phyloP scores from a whole-genome alignment of 2,113 vertebrate genomes.

The Eleginops maclovinus region DNA sequence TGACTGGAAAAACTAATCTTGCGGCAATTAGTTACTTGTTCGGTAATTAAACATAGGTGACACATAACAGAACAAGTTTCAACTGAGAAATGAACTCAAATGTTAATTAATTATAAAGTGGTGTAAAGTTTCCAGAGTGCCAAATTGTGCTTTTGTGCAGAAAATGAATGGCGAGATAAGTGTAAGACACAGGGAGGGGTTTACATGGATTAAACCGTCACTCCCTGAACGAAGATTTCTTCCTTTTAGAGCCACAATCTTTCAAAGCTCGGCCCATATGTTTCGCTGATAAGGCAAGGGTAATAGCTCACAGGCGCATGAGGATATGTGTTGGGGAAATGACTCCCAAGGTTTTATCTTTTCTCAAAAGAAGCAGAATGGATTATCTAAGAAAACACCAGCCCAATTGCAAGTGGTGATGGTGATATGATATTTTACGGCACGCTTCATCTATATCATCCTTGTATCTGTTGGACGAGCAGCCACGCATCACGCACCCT shows the following conservation, averaged over 20 bases:
- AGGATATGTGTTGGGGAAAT: conserved; percentile 51
- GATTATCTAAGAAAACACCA: conserved; percentile 54
- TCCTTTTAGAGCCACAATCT: conserved; percentile 55
- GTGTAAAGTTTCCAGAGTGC: conserved; percentile 32
- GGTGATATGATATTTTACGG: conserved; percentile 46
- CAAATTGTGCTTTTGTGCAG: conserved; percentile 27
- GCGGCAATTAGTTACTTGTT: conserved; percentile 68
- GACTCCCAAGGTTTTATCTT: conserved; percentile 62
- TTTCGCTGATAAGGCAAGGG: conserved; percentile 61
- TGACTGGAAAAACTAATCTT: conserved; percentile 69
- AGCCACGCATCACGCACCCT: conserved; percentile 23
- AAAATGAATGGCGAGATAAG: conserved; percentile 43
- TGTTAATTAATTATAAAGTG: conserved; percentile 55
- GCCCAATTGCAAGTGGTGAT: conserved; percentile 30
- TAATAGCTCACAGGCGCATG: conserved; percentile 53
- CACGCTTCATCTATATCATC: conserved; percentile 42
- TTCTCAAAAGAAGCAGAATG: conserved; percentile 60
- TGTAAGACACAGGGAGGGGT: conserved; percentile 31
- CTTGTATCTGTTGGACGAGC: conserved; percentile 27
- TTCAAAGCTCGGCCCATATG: conserved; percentile 56
- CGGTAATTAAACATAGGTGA: conserved; percentile 63
- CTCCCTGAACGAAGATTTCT: conserved; percentile 67
- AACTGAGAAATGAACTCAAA: conserved; percentile 39
- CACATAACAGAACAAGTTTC: conserved; percentile 43
- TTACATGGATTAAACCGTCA: conserved; percentile 63